These are phyloP conservation scores for Phrynocephalus forsythii DNA, from an alignment of 2,797 vertebrate species.

Conservation along the genomic window DNA sequence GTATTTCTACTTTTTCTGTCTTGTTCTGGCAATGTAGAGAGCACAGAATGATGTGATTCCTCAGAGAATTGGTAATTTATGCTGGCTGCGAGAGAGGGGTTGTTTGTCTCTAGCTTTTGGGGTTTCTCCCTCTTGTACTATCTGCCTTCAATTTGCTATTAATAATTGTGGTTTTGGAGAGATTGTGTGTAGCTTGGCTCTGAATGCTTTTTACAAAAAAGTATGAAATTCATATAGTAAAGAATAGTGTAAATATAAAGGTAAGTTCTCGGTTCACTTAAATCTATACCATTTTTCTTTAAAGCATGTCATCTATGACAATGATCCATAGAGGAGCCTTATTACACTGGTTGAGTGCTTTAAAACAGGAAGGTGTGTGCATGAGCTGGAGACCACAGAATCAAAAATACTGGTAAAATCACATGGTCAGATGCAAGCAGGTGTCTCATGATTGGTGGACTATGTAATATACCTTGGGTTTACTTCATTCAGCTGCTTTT, in stretches of 20 bases:
- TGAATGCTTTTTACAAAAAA: constrained; percentile 8
- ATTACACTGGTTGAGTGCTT: background rate
- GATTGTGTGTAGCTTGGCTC: background rate
- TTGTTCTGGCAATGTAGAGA: background rate
- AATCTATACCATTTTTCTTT: background rate
- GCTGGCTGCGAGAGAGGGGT: background rate
- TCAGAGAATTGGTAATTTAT: background rate
- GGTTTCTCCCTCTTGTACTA: background rate
- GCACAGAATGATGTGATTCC: background rate
- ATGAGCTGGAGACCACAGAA: background rate
- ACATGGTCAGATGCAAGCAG: background rate
- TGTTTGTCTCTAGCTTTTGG: background rate
- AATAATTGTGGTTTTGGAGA: background rate
- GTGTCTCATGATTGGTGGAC: background rate
- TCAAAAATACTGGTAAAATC: background rate
- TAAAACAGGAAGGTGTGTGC: background rate
- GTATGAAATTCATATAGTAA: background rate
- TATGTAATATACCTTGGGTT: background rate
- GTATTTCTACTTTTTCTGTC: background rate
- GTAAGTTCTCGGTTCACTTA: background rate
- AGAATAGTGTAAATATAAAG: background rate
- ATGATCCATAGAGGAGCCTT: background rate
- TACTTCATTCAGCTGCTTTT: background rate
- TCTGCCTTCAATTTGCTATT: background rate
- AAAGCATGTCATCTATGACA: background rate